Evolutionary conservation across 92 coral and sea anemone genomes (phyloP).

Genomic region (Actinostola sp.): DNA sequence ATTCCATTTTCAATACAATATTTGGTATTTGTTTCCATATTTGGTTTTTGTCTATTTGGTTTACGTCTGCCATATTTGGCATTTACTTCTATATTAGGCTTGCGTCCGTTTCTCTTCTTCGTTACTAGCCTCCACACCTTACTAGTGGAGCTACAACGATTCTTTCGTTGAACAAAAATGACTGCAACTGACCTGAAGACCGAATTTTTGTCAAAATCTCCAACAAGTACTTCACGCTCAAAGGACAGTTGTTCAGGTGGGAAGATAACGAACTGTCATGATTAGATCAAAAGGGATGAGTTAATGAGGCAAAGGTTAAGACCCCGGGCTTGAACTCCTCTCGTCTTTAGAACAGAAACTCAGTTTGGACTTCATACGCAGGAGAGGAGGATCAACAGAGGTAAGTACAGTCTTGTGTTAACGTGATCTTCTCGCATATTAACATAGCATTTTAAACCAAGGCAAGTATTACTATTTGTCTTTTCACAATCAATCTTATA

Average conservation of each 20-base stretch:
- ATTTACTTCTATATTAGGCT: background rate
- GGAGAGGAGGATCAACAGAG: background rate
- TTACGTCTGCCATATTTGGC: too few relatives aligned
- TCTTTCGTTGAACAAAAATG: background rate
- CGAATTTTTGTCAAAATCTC: background rate
- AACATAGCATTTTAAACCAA: too few relatives aligned
- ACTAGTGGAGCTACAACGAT: background rate
- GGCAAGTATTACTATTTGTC: too few relatives aligned
- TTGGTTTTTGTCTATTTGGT: too few relatives aligned
- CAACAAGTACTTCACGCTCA: conserved; percentile 27
- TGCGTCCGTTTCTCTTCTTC: background rate
- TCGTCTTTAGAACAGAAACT: background rate
- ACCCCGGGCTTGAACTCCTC: background rate
- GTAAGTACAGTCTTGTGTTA: too few relatives aligned
- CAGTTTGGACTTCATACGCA: background rate
- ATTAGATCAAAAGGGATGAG: conserved; percentile 22
- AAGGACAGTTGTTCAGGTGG: conserved; percentile 23
- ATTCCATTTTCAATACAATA: too few relatives aligned
- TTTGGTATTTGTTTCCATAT: too few relatives aligned
- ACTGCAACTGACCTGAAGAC: background rate
- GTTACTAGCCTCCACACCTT: background rate
- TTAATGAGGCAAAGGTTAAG: conserved; percentile 8
- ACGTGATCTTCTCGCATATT: too few relatives aligned
- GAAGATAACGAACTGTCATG: background rate
- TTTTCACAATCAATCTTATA: too few relatives aligned